These are phyloP conservation scores for Syritta pipiens DNA, from an alignment of 2,888 invertebrate species.

Conservation along the genomic window DNA sequence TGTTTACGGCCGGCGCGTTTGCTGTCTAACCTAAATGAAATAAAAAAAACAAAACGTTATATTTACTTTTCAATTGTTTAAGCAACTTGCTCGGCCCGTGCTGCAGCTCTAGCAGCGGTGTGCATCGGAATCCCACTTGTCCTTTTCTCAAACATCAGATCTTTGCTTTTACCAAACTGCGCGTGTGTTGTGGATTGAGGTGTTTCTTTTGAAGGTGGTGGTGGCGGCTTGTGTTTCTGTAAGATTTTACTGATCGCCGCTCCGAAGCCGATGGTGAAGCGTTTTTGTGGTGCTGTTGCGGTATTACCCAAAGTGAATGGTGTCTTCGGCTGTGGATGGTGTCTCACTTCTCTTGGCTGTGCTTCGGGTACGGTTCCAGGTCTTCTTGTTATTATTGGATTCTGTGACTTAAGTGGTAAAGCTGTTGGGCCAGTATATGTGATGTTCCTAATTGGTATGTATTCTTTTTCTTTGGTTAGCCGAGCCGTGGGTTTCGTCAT, in stretches of 20 bases:
- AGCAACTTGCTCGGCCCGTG: conserved; percentile 35
- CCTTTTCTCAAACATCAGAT: neutral
- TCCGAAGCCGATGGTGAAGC: conserved; percentile 20
- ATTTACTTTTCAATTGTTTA: neutral
- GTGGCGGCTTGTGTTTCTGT: conserved; percentile 10
- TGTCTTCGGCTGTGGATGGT: conserved; percentile 3
- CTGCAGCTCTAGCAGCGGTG: conserved; percentile 52
- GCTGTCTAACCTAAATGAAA: conserved; percentile 16
- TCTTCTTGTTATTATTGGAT: neutral
- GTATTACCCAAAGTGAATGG: conserved; percentile 10
- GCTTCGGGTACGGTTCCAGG: neutral
- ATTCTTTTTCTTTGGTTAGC: neutral
- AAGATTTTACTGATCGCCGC: conserved; percentile 43
- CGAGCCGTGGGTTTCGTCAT: neutral
- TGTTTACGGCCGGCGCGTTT: neutral
- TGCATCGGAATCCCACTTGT: conserved; percentile 29
- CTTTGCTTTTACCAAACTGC: neutral
- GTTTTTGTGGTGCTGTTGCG: neutral
- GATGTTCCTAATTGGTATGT: neutral
- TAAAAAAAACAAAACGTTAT: neutral
- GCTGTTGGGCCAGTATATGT: neutral
- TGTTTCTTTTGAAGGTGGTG: too few relatives aligned
- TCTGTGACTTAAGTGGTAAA: neutral
- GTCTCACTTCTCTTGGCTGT: neutral
- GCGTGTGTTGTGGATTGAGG: neutral